Conservation (phyloP, 2,888 invertebrate species). For the Darwinula stevensoni region DNA sequence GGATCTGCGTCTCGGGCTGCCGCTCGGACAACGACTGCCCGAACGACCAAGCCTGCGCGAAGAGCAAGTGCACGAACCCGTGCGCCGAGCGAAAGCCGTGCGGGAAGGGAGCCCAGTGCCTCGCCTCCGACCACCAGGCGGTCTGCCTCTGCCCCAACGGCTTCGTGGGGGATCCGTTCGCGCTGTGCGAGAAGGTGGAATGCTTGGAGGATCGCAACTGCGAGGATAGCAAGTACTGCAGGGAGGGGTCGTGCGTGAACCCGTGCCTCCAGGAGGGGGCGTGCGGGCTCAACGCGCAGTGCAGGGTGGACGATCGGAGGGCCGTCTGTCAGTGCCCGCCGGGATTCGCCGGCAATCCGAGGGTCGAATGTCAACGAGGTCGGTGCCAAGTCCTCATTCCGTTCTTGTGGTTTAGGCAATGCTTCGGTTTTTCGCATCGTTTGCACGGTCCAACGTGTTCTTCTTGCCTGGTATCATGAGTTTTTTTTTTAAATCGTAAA, state of each 20-base stretch:
- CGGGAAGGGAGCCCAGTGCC: conserved; percentile 47
- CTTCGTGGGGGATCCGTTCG: conserved; percentile 21
- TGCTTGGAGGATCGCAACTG: conserved; percentile 46
- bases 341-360: conserved; percentile 40
- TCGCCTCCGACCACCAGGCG: conserved; percentile 38
- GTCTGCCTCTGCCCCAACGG: conserved; percentile 66
- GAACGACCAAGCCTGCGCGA: conserved; percentile 12
- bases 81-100: conserved; percentile 24
- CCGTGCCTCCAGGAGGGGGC: conserved; percentile 25
- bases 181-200: conserved; percentile 18
- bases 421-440: no score
- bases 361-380: conserved; percentile 40
- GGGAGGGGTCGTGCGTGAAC: conserved; percentile 36
- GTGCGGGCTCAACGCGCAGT: conserved; percentile 19
- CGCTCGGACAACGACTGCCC: conserved; percentile 14
- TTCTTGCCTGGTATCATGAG: no score
- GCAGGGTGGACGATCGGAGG: conserved; percentile 11
- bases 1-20: conserved; percentile 9
- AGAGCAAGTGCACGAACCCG: not conserved
- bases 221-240: conserved; percentile 39
- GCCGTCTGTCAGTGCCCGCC: conserved; percentile 10
- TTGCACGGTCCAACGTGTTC: conserved; percentile 1
- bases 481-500: conserved; percentile 4
- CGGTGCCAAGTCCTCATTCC: not conserved
- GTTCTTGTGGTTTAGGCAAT: not conserved